Base-by-base conservation (phyloP, 2,888 invertebrate genomes). In the Meiosimyza decipiens region DNA sequence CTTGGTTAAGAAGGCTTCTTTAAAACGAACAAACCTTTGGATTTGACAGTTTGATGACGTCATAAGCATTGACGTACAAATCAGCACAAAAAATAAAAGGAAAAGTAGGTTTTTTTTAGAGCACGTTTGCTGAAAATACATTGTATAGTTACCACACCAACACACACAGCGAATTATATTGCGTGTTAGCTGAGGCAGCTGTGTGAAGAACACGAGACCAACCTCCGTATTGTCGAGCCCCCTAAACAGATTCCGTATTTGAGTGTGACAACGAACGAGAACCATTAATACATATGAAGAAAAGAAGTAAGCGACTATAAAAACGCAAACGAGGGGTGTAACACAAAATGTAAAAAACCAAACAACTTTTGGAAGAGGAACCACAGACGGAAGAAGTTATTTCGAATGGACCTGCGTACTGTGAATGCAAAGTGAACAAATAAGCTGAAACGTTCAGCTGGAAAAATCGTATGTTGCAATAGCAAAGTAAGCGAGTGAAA, bases 151-250 rank as follows among this genome's bases (percentile, higher is more conserved):
- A 50, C 51, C 59, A 33, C 59, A 49, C 28, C 16, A 7, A 49
- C 68, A 51, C 57, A 59, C 28, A 18, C 47, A 68, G 49, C 4
- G 18, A 59, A 68, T 40, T 52, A 22, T 15, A 1, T 12, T 40
- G 40, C 40, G 40, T 40, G 40, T 40, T 40, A 9, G 40, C 40
- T 40, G 9, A 40, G 40, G 40, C 40, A 40, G 40, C 40, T 47
- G 54, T 55, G 54, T 47, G 49, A 18, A 51, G 33, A 62, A 52
- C 62, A 70, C 62, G 62, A 73, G 73, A 66, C 72, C 72, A 63
- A 73, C 70, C 70, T 71, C 67, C 63, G 55, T 22, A 60, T 49
- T 70, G 72, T 12, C 75, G 75, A 75, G 75, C 75, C 75, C 75
- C 75, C 72, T 75, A 72, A 74, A 74, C 74, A 70, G 74, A 74